Percentiles rank a stretch among this genome's conserved stretches.
Conservation (phyloP, 2,113 vertebrate genomes). For the Cynopterus brachyotis region DNA sequence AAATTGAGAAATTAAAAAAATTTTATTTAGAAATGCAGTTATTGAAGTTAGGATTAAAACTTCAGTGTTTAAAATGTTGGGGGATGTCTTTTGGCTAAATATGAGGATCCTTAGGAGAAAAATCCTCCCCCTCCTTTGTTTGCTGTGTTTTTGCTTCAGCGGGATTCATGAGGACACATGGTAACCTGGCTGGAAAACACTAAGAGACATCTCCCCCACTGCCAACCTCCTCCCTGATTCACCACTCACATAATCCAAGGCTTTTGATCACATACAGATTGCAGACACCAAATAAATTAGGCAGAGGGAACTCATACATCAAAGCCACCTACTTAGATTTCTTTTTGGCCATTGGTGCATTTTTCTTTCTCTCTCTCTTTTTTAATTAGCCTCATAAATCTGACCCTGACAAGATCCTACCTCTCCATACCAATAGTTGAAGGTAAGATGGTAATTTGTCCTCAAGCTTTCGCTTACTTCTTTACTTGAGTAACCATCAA, state of each 20-base stretch:
- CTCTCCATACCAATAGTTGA: slow-evolving; percentile 8
- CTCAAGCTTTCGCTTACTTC: slow-evolving; percentile 53
- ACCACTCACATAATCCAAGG: slow-evolving; percentile 30
- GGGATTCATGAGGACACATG: background rate
- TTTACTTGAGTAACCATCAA: slow-evolving; percentile 51
- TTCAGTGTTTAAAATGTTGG: slow-evolving; percentile 19
- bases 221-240: background rate
- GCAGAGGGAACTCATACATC: slow-evolving; percentile 68
- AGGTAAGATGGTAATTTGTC: slow-evolving; percentile 60
- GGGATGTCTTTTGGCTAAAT: background rate
- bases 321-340: slow-evolving; percentile 61
- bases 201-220: background rate
- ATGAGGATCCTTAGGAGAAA: background rate
- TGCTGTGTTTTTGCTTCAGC: background rate
- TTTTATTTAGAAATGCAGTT: background rate
- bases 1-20: slow-evolving; percentile 40
- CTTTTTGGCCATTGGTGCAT: slow-evolving; percentile 60
- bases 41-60: slow-evolving; percentile 15
- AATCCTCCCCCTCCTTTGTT: background rate
- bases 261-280: slow-evolving; percentile 51
- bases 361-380: slow-evolving; percentile 1
- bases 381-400: slow-evolving; percentile 70
- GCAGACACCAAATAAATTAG: slow-evolving; percentile 64
- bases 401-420: slow-evolving; percentile 72
- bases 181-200: slow-evolving; percentile 54